Evolutionary conservation across 2,797 vertebrate genomes (phyloP), one percentile per base, ranked within the genome.

Genomic region (Anabacerthia variegaticeps): DNA sequence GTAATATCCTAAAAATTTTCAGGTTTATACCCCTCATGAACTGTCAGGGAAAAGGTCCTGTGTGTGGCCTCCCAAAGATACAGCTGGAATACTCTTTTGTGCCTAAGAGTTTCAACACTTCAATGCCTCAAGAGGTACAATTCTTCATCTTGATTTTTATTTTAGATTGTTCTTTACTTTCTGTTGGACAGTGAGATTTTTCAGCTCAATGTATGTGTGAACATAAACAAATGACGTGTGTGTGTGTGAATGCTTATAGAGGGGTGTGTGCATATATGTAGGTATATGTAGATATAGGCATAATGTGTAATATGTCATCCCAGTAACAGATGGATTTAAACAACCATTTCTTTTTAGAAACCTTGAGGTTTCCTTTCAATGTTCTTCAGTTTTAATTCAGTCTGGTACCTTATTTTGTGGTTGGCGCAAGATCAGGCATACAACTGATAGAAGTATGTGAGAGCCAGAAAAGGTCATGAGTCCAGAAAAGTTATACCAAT

Each of bases 241-340:
- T 36, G 7, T 30, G 7, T 30, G 26, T n/a, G 21, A 3, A 4
- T 9, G 4, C 0, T 2, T 19, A 6, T 9, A 41, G 26, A n/a
- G 1, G 4, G 7, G 2, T 51, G 5, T 5, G 4, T 44, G 16
- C 5, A 8, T 26, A 7, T 34, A 12, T 27, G 5, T 9, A 32
- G 20, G n/a, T 28, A 12, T 12, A 9, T 9, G 18, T 68, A 22
- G 16, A 9, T 36, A 16, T 15, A 9, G 12, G 27, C 12, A 21
- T 36, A 41, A 37, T 7, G 3, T 19, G 12, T 7, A 58, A 5
- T 28, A 49, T 39, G 39, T 20, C 5, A 39, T 44, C 9, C 27
- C 46, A 54, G 27, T 49, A 65, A 36, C 14, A 72, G 21, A 27
- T 34, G 4, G 8, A 58, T 5, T 36, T 59, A 62, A 74, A 41